Evolutionary conservation across 2,113 vertebrate genomes (phyloP), one percentile per base, ranked within the genome.

Genomic region (Myrmecobius fasciatus): DNA sequence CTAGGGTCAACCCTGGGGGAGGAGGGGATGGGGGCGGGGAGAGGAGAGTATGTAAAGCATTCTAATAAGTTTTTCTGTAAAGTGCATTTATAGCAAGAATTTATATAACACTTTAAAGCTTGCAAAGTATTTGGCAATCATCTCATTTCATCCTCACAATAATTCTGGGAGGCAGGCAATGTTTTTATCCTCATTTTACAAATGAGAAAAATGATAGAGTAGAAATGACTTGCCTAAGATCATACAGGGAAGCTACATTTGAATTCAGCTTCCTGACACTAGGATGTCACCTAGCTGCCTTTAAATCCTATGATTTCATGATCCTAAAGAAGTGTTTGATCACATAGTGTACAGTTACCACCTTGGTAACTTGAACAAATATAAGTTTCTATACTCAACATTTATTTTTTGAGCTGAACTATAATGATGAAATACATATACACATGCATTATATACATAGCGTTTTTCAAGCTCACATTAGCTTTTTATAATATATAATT

Each of bases 381-480:
- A 96, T 28, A 93, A 96, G 75, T 97, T 97, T 97, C 89, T 95
- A 89, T 97, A 95, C 96, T 97, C 97, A 83, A 95, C 93, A 97
- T 97, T 96, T 96, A 90, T 95, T 96, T 9, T 95, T 97, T 93
- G 53, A 96, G 96, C 93, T 95, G 97, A 93, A 95, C 93, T 60
- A 95, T 92, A 92, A 97, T 96, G 97, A n/a, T 20, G 0, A 43
- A 83, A 83, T 3, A 83, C 36, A 83, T 36, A 75, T 36, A 43
- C 17, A 43, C 14, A 36, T 28, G 11, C 1, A 51, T 51, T n/a
- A 75, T n/a, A n/a, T 24, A 83, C n/a, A 24, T 43, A 83, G 20
- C 20, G 43, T 83, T 83, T 83, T 83, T 83, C 20, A 43, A 83
- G 67, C 1, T 83, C 67, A 43, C 7, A 22, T 43, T 83, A 83